phyloP scores from a whole-genome alignment of 2,797 vertebrate species.

The Acanthurus lineatus region DNA sequence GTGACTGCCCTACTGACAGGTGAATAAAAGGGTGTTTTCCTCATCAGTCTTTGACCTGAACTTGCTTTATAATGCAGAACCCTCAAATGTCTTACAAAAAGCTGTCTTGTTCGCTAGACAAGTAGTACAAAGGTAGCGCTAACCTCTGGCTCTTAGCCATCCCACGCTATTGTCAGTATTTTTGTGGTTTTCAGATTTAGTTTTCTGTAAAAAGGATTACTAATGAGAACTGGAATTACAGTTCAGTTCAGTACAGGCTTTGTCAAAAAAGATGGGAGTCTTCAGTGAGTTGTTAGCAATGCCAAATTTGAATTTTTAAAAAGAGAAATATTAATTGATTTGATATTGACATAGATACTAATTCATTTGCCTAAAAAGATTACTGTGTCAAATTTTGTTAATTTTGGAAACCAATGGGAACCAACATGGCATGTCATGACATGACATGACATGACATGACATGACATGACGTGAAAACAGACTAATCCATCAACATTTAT shows the following conservation, averaged over 20 bases:
- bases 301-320: background rate
- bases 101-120: conserved; percentile 49
- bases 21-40: conserved; percentile 59
- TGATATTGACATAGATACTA: too few species aligned
- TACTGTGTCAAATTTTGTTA: too few species aligned
- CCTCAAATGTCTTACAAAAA: conserved; percentile 76
- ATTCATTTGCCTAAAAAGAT: too few species aligned
- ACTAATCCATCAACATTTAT: too few species aligned
- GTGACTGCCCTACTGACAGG: conserved; percentile 41
- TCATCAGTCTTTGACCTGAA: conserved; percentile 77
- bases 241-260: background rate
- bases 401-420: too few species aligned
- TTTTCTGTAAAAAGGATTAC: conserved; percentile 9
- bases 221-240: conserved; percentile 18
- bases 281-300: conserved; percentile 11
- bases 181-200: background rate
- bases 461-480: too few species aligned
- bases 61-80: conserved; percentile 74
- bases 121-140: conserved; percentile 27
- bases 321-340: background rate
- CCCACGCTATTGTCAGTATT: conserved; percentile 29
- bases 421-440: too few species aligned
- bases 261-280: conserved; percentile 12
- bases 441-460: too few species aligned
- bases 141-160: conserved; percentile 54